phyloP scores from a whole-genome alignment of 2,113 vertebrate species.

The Budorcas taxicolor region DNA sequence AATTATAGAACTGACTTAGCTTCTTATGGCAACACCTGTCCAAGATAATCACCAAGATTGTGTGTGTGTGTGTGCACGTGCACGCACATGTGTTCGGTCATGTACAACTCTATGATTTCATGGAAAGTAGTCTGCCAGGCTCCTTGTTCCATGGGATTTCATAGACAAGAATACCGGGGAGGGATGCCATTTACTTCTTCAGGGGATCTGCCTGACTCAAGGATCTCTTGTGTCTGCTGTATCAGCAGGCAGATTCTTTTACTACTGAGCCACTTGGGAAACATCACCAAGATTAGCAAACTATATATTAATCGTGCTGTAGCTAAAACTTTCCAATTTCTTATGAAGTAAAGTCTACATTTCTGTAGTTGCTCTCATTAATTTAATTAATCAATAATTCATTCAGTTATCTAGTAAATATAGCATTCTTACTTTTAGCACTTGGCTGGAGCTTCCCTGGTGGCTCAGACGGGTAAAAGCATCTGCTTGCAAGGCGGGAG shows the following conservation, averaged over 20 bases:
- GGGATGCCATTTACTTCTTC: neutral
- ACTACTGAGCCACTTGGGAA: neutral
- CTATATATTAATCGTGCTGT: neutral
- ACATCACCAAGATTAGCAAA: neutral
- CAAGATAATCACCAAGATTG: neutral
- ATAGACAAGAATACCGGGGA: rapidly evolving
- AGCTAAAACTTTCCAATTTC: neutral
- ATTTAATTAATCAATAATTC: neutral
- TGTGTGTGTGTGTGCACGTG: rapidly evolving
- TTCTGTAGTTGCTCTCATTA: neutral
- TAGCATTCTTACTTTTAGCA: neutral
- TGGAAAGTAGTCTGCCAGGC: neutral
- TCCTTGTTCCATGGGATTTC: neutral
- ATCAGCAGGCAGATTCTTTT: neutral
- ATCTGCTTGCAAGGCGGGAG: neutral
- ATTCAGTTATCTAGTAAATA: neutral
- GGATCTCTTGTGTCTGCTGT: neutral
- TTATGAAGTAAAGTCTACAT: neutral
- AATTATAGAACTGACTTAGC: neutral
- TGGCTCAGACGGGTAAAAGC: neutral
- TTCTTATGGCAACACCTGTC: neutral
- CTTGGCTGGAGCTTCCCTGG: neutral
- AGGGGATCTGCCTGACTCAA: neutral
- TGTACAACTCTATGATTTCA: neutral
- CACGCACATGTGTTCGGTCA: neutral